Evolutionary conservation across 2,888 invertebrate genomes (phyloP).

Genomic region (Heliconius hortense): DNA sequence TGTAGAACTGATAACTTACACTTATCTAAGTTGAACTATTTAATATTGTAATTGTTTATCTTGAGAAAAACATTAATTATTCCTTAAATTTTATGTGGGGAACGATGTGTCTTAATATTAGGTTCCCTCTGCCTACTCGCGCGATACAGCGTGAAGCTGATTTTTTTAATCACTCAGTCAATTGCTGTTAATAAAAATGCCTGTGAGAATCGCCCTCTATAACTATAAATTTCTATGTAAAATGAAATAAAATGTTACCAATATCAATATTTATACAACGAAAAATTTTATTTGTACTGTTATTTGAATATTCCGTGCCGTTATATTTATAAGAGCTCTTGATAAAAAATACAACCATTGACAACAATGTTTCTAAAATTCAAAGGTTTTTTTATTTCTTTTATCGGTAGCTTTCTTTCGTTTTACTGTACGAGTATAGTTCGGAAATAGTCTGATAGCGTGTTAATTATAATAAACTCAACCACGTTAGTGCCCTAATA

Average conservation of each 20-base stretch:
- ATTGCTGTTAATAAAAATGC: background rate
- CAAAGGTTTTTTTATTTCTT: background rate
- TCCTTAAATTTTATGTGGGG: too few species aligned
- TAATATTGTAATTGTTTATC: too few species aligned
- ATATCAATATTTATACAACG: background rate
- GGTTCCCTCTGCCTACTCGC: too few species aligned
- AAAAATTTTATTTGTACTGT: background rate
- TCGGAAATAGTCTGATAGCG: slow-evolving; percentile 1
- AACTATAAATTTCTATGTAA: background rate
- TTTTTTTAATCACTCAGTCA: too few species aligned
- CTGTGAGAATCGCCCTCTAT: background rate
- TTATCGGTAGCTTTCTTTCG: slow-evolving; percentile 1
- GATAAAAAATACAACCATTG: slow-evolving; percentile 3
- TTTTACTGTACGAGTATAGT: background rate
- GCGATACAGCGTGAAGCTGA: too few species aligned
- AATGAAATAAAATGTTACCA: background rate
- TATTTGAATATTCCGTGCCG: background rate
- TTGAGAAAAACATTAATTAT: too few species aligned
- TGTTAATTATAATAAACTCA: slow-evolving; percentile 12
- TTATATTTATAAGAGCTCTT: background rate
- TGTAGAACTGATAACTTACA: too few species aligned
- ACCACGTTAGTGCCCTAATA: background rate
- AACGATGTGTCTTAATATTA: too few species aligned
- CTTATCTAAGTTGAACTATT: too few species aligned
- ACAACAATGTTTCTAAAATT: slow-evolving; percentile 1